Base-by-base conservation (phyloP, 2,797 vertebrate genomes). In the Alfaro cultratus region DNA sequence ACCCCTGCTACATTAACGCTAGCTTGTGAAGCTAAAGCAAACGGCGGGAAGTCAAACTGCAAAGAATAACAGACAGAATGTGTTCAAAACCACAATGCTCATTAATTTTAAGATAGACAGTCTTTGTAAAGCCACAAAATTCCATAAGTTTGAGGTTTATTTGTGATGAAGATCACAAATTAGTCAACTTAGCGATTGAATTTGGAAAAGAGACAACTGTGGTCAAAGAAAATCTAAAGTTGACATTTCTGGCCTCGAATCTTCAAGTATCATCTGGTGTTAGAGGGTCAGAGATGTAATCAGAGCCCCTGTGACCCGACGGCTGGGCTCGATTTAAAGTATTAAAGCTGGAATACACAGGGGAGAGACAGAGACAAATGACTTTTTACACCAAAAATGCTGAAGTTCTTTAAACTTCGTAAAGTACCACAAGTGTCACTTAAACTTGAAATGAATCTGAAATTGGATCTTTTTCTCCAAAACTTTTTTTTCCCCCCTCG, bases 231-330 rank as follows among this genome's bases (percentile, higher is more conserved):
- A 74, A 79, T 76, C 73, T 79, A 81, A 79, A 80, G 45, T 82
- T 41, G 82, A 84, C 60, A 82, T 89, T 88, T 86, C 80, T 88
- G 60, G 57, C 87, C 57, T 78, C 29, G 88, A 80, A 90, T 91
- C 87, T 84, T 89, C 67, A 80, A 74, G 74, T 85, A 62, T 80
- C 18, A 57, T 83, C 45, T 84, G 87, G 89, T 86, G 92, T 87
- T 87, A 90, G 64, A 76, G 83, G 91, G 93, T 94, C 91, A 90
- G 78, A 80, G 88, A 93, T 94, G 91, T 88, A 95, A 94, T 93
- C 92, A 88, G 91, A 91, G 89, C 83, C 83, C 86, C 83, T 80
- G 80, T 92, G 94, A 94, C 93, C 92, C 86, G 71, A 77, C 83
- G 81, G 80, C 64, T 84, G 80, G 81, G 89, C 85, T 90, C 89